Evolutionary conservation across 2,797 vertebrate species (phyloP).

Genomic region (Potorous gilbertii): DNA sequence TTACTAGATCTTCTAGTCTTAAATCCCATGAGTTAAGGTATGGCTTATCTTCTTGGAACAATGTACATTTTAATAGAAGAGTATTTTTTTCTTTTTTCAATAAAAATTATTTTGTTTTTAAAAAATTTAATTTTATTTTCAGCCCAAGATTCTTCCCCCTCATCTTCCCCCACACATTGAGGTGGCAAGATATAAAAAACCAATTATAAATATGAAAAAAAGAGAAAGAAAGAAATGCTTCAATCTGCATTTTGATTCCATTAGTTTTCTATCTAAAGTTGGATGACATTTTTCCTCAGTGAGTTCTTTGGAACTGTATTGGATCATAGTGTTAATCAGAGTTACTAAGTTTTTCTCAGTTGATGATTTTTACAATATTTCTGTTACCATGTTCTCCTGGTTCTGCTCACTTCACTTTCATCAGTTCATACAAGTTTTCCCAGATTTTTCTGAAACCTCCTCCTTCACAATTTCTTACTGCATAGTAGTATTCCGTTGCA

Average conservation of each 20-base stretch:
- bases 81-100: background rate
- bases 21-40: background rate
- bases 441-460: too few relatives aligned
- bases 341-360: too few relatives aligned
- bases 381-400: too few relatives aligned
- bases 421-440: too few relatives aligned
- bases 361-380: too few relatives aligned
- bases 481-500: too few relatives aligned
- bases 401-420: too few relatives aligned
- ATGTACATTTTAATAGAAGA: background rate
- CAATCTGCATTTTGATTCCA: background rate
- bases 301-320: too few relatives aligned
- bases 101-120: background rate
- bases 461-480: too few relatives aligned
- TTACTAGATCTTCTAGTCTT: background rate
- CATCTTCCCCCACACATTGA: background rate
- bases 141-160: background rate
- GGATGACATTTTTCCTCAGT: background rate
- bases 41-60: background rate
- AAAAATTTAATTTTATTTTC: background rate
- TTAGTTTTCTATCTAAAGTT: too few relatives aligned
- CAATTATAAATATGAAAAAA: background rate
- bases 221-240: background rate
- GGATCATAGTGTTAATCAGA: too few relatives aligned
- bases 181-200: background rate